Evolutionary conservation across 1,140 invertebrate species (phyloP), one percentile per base, ranked within the genome.

Genomic region (Homalodisca vitripennis): DNA sequence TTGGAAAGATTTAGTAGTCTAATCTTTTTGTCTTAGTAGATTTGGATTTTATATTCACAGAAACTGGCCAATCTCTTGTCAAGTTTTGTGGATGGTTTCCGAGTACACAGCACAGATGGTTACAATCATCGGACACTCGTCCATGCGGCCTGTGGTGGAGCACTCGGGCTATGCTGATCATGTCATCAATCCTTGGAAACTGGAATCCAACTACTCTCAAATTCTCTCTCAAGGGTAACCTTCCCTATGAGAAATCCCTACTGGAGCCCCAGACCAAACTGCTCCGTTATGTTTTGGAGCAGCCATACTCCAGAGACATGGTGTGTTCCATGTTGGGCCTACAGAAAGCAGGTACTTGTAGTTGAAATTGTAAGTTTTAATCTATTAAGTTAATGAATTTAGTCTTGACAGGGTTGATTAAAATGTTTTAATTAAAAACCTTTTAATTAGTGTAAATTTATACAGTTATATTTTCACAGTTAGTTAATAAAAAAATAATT

Each of bases 281-380:
- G 26, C 79, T 98, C 1, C 82, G 92, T 71, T 97, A 98, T 80
- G 94, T 98, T 17, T 79, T 99, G 10, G 92, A 96, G 75, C 96
- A 98, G 79, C 94, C 95, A 0, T 98, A 98, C 79, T 97, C 95
- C 1, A 86, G 94, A 71, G 97, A 98, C 75, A 97, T 98, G 92
- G 93, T 98, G 66, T 97, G 92, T 71, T 92, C 89, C 0, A 97
- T 98, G 92, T 82, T 98, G 22, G 93, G 94, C 48, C 80, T 98
- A 12, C 95, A 95, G 75, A n/a, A 97, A 95, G 81, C 93, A 92
- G 81, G 88, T 89, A 74, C 26, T 2, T 22, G 26, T 60, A 27
- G 24, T 60, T 53, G n/a, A n/a, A n/a, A n/a, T n/a, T n/a, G n/a
- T n/a, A n/a, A n/a, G n/a, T n/a, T n/a, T n/a, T n/a, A n/a, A n/a